A percentile compares a stretch with the other conserved stretches of the same genome.
Evolutionary conservation across 2,113 vertebrate species (phyloP).

Genomic region (Pelmatolapia mariae): DNA sequence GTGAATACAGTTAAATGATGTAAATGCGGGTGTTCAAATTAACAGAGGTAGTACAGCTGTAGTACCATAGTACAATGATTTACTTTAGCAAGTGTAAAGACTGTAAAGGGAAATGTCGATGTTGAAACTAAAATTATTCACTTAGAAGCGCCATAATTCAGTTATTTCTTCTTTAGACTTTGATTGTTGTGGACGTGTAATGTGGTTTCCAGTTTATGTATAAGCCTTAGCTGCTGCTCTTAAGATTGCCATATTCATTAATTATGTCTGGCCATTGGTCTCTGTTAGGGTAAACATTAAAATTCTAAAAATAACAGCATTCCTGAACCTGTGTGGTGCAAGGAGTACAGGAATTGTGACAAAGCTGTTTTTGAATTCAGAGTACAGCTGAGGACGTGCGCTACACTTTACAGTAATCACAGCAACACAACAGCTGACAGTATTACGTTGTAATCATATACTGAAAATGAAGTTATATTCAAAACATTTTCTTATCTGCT

Average conservation of each 20-base stretch:
- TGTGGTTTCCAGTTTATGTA: not conserved
- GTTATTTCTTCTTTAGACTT: not conserved
- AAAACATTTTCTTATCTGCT: accelerated
- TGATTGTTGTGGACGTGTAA: not conserved
- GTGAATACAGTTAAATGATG: not conserved
- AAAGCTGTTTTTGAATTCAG: not conserved
- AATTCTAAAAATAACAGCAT: not conserved
- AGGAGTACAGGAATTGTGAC: not conserved
- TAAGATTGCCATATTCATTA: not conserved
- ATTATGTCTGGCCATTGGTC: not conserved
- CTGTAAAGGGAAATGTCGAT: not conserved
- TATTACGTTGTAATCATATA: too few species aligned
- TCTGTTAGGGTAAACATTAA: not conserved
- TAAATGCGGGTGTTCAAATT: accelerated
- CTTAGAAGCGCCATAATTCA: not conserved
- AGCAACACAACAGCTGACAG: not conserved
- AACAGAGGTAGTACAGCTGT: not conserved
- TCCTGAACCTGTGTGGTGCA: not conserved
- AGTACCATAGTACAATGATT: accelerated
- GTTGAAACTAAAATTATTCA: not conserved
- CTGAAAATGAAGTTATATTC: not conserved
- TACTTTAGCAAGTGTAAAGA: not conserved
- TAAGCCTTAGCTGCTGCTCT: not conserved
- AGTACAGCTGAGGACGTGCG: not conserved
- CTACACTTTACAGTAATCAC: not conserved